These are phyloP conservation scores for Drosophila phalerata DNA, from an alignment of 2,888 invertebrate genomes.

Conservation along the genomic window DNA sequence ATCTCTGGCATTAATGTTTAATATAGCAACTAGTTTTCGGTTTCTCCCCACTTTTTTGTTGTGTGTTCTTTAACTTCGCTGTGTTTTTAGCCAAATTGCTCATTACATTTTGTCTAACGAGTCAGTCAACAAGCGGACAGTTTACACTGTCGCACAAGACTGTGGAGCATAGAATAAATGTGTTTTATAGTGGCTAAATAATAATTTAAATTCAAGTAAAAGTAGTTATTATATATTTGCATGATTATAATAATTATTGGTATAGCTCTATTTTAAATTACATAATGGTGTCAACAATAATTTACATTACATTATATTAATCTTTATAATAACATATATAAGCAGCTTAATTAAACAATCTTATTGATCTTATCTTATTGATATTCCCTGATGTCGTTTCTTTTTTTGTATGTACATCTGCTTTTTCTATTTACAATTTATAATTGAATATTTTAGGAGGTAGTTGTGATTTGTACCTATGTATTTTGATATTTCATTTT, in stretches of 20 bases:
- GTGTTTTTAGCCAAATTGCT: constrained; percentile 51
- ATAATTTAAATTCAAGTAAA: neutral
- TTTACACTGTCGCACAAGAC: constrained; percentile 22
- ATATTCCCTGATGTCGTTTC: too few species aligned
- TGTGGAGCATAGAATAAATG: neutral
- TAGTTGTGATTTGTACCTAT: too few species aligned
- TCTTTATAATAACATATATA: too few species aligned
- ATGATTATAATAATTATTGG: neutral
- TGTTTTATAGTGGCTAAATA: neutral
- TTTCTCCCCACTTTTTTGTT: neutral
- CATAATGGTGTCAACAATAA: neutral
- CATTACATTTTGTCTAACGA: constrained; percentile 68
- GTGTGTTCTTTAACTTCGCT: neutral
- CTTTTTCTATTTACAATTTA: too few species aligned
- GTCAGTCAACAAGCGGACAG: constrained; percentile 38
- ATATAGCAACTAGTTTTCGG: constrained; percentile 60
- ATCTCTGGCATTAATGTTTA: constrained; percentile 53
- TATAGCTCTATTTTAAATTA: too few species aligned
- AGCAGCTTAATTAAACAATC: too few species aligned
- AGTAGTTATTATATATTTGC: neutral
- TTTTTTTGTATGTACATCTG: too few species aligned
- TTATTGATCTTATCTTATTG: too few species aligned
- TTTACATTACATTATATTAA: too few species aligned
- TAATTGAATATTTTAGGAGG: too few species aligned
- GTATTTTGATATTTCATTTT: too few species aligned